Percentiles rank a stretch among this genome's conserved stretches.
phyloP scores from a whole-genome alignment of 2,888 invertebrate species.

The Ichneumoninae sp. region DNA sequence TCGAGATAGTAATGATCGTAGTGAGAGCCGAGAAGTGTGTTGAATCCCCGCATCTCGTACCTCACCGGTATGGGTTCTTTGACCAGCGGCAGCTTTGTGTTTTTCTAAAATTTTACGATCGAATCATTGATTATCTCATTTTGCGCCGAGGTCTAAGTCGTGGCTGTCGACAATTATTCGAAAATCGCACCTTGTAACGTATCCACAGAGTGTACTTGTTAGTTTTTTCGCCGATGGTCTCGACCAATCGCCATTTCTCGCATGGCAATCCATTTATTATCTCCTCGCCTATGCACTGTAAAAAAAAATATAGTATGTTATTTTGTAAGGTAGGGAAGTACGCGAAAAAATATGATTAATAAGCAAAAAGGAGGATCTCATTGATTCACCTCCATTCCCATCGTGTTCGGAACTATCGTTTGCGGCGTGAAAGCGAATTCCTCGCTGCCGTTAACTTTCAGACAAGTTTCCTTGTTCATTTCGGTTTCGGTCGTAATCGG shows the following conservation, averaged over 20 bases:
- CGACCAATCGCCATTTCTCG: conserved; percentile 91
- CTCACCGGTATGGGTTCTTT: conserved; percentile 83
- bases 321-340: too few relatives aligned
- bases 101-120: conserved; percentile 74
- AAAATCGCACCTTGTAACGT: conserved; percentile 87
- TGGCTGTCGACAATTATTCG: neutral
- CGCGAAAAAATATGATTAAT: neutral
- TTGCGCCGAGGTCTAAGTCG: neutral
- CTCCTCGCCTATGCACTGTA: conserved; percentile 87
- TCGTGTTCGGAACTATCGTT: conserved; percentile 92
- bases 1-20: conserved; percentile 97
- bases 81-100: conserved; percentile 68
- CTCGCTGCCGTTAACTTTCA: conserved; percentile 92
- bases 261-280: conserved; percentile 89
- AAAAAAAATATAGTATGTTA: too few relatives aligned
- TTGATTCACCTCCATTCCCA: conserved; percentile 88
- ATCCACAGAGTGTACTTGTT: conserved; percentile 97
- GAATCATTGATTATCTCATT: neutral
- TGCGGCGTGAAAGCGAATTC: conserved; percentile 89
- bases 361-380: neutral
- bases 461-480: conserved; percentile 91
- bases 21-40: conserved; percentile 96
- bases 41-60: conserved; percentile 98
- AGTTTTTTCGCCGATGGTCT: conserved; percentile 90
- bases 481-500: conserved; percentile 92